These are phyloP conservation scores for Simalia tracyae DNA, from an alignment of 2,797 vertebrate genomes.

Conservation along the genomic window DNA sequence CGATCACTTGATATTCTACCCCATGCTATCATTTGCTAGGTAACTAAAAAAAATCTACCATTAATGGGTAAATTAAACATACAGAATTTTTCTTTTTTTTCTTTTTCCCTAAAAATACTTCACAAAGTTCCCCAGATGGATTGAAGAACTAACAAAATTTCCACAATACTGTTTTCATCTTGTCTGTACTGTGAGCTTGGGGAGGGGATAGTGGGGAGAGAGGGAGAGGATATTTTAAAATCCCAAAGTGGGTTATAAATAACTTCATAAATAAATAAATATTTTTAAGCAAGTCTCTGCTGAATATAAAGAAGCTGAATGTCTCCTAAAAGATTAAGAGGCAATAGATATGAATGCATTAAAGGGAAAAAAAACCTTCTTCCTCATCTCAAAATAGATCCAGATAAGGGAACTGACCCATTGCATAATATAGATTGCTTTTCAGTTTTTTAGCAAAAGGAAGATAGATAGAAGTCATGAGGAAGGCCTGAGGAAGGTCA, in stretches of 20 bases:
- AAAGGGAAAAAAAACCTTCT: not conserved
- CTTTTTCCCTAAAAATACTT: not conserved
- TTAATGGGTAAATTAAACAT: not conserved
- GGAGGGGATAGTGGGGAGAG: not conserved
- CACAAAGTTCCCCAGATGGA: not conserved
- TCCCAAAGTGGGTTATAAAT: not conserved
- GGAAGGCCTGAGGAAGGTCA: conserved; percentile 4
- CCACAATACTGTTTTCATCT: not conserved
- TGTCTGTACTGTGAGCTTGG: not conserved
- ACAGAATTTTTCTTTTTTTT: not conserved
- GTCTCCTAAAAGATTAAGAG: not conserved
- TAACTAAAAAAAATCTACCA: not conserved
- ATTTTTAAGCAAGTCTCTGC: not conserved
- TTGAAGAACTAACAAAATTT: not conserved
- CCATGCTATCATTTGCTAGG: not conserved
- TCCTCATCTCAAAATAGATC: not conserved
- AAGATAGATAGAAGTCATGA: not conserved
- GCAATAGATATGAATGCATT: not conserved
- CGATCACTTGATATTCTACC: not conserved
- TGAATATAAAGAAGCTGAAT: not conserved
- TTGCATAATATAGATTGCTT: conserved; percentile 8
- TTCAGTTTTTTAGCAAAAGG: not conserved
- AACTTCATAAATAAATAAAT: not conserved
- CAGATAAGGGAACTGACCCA: not conserved
- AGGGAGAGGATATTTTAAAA: not conserved